These are phyloP conservation scores for Zosterops hypoxanthus DNA, from an alignment of 2,113 vertebrate species.

Conservation along the genomic window DNA sequence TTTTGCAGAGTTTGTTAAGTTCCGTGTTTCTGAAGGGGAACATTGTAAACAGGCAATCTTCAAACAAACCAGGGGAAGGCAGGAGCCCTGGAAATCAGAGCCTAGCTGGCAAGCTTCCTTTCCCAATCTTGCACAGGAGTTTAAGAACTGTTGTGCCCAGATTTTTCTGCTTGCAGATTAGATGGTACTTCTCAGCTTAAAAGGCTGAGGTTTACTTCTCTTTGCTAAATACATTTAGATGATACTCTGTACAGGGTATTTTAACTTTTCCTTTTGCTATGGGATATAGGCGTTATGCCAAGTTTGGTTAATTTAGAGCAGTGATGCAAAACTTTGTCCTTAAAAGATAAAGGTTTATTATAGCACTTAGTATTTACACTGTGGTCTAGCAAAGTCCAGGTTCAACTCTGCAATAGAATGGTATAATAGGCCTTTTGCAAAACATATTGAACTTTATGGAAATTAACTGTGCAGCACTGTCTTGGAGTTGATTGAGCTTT, in stretches of 20 bases:
- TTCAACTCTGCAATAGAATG: not conserved
- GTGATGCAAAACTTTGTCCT: not conserved
- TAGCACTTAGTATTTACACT: not conserved
- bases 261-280: not conserved
- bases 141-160: not conserved
- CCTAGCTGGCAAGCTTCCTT: not conserved
- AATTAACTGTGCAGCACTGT: not conserved
- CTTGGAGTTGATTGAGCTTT: conserved; percentile 8
- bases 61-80: not conserved
- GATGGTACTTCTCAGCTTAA: not conserved
- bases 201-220: not conserved
- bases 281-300: not conserved
- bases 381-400: not conserved
- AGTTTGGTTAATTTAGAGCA: not conserved
- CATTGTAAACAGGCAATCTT: not conserved
- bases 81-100: not conserved
- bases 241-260: not conserved
- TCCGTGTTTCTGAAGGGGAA: not conserved
- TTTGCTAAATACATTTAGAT: not conserved
- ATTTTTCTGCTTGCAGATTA: not conserved
- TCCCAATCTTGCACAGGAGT: rapidly evolving
- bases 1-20: not conserved
- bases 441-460: not conserved
- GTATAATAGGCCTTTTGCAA: not conserved
- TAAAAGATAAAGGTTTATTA: not conserved